Base-by-base conservation (phyloP, 2,888 invertebrate genomes). In the Calliopum simillimum region DNA sequence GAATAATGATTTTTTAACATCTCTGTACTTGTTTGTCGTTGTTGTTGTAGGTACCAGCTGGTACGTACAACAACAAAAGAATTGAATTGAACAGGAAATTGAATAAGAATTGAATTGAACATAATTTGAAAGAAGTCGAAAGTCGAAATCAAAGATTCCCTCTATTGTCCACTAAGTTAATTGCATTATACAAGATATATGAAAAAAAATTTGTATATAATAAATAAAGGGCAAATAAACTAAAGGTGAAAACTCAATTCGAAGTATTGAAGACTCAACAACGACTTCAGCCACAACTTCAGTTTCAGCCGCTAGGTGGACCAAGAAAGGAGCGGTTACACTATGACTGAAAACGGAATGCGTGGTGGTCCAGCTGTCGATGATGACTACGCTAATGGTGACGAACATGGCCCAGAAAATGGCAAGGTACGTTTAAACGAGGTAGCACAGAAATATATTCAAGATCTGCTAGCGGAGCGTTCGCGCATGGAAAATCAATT, bases 401-500 rank as follows among this genome's bases (percentile, higher is more conserved):
- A 76, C 33, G 82, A 82, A 65, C 80, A 82, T 68, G 44, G 68
- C 51, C 14, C 63, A n/a, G 84, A 84, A 51, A 80, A 78, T 70
- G 80, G 80, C 49, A 81, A 78, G 71, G 72, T 81, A 59, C 84
- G 83, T 14, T 72, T 85, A 2, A 83, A 82, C 67, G 83, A 83
- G 73, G 79, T 82, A 66, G 82, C 83, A 14, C 83, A 84, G 62
- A 84, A 85, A 78, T 84, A 84, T 67, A 80, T 84, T 76, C 84
- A 85, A 71, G 85, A 84, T 64, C 76, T 84, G 71, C 78, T 84
- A 75, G 76, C 78, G n/a, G 84, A 84, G 73, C 77, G 84, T 58
- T 75, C 81, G 69, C 82, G 84, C 63, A 81, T 84, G 81, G 84
- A 85, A 76, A 84, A 80, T 73, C 84, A 81, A 74, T 84, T 83